phyloP scores from a whole-genome alignment of 1,140 invertebrate genomes.

The Orussus abietinus region DNA sequence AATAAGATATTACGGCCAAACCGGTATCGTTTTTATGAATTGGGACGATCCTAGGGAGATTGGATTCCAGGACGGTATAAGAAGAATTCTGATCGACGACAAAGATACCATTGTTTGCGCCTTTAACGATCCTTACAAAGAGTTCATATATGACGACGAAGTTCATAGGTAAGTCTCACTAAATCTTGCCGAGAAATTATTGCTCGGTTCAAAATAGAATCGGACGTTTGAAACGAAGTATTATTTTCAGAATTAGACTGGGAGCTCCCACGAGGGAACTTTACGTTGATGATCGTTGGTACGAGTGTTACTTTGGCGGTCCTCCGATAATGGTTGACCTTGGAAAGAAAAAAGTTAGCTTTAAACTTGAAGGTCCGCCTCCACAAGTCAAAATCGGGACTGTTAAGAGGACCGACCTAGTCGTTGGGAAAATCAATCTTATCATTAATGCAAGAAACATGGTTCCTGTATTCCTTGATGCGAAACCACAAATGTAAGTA shows the following conservation, averaged over 20 bases:
- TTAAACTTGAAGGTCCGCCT: conserved; percentile 81
- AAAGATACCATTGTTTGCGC: conserved; percentile 63
- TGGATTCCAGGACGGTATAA: conserved; percentile 70
- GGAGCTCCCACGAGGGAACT: conserved; percentile 90
- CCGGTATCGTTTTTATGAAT: conserved; percentile 78
- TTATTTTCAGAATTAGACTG: conserved; percentile 68
- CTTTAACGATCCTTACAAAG: conserved; percentile 71
- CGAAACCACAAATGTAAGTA: conserved; percentile 70
- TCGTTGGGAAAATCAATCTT: conserved; percentile 77
- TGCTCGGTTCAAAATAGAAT: no score
- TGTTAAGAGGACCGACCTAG: conserved; percentile 67
- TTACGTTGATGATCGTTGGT: conserved; percentile 81
- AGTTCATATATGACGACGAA: conserved; percentile 67
- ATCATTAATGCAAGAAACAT: conserved; percentile 76
- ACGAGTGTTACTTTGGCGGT: conserved; percentile 89
- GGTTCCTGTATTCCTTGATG: conserved; percentile 80
- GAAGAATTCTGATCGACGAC: conserved; percentile 67
- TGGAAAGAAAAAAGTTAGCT: conserved; percentile 67
- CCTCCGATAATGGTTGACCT: conserved; percentile 80
- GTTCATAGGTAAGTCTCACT: conserved; percentile 56
- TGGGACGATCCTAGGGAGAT: conserved; percentile 83
- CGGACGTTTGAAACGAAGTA: background rate
- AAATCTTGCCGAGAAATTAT: no score
- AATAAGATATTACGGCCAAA: conserved; percentile 81
- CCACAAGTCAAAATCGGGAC: conserved; percentile 80